Conservation (phyloP, 2,888 invertebrate species). For the Habroteleia sp. region DNA sequence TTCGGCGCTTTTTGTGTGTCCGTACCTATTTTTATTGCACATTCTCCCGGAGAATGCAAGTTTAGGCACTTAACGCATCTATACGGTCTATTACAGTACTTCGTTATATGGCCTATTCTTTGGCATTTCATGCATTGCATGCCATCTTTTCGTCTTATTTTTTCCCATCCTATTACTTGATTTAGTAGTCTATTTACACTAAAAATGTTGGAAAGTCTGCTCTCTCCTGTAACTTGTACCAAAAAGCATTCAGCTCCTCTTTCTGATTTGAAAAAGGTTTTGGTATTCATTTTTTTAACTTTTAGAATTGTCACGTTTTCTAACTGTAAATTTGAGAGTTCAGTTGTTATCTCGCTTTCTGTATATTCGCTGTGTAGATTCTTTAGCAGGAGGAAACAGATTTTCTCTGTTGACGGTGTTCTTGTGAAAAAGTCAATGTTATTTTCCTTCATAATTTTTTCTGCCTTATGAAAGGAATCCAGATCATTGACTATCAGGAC, state of each 20-base stretch:
- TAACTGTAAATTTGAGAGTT: neutral
- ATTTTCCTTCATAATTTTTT: neutral
- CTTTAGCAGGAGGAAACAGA: constrained; percentile 1
- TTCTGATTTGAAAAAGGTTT: neutral
- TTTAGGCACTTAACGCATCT: neutral
- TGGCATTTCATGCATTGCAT: constrained; percentile 5
- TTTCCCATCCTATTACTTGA: neutral
- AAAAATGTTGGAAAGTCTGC: neutral
- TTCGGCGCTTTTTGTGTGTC: neutral
- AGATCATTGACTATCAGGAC: neutral
- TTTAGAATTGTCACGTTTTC: neutral
- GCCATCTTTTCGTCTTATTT: neutral
- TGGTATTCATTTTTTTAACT: neutral
- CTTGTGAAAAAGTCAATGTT: constrained; percentile 1
- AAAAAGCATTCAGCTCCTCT: neutral
- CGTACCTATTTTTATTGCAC: neutral
- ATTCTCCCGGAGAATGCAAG: neutral
- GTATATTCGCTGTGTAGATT: neutral
- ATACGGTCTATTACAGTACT: neutral
- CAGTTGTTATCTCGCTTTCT: neutral
- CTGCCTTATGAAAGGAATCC: neutral
- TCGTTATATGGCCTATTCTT: neutral
- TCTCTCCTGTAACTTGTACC: neutral
- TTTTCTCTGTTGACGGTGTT: neutral
- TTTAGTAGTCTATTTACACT: neutral